phyloP scores from a whole-genome alignment of 2,888 invertebrate species.

The Harmothoe impar region DNA sequence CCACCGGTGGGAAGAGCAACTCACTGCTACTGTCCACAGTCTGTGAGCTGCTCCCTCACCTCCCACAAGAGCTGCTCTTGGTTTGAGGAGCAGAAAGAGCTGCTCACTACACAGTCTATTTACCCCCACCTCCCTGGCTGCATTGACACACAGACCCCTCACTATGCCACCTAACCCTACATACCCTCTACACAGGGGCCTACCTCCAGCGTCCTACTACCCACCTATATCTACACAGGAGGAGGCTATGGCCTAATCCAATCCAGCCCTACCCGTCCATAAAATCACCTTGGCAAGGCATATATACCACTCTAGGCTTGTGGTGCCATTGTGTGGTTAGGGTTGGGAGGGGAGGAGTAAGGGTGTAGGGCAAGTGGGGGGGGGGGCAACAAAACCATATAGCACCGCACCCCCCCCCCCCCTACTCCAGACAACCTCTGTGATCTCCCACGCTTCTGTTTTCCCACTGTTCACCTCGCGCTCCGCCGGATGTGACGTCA shows the following conservation, averaged over 20 bases:
- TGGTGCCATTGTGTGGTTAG: neutral
- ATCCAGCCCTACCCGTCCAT: neutral
- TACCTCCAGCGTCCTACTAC: neutral
- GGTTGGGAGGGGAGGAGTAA: neutral
- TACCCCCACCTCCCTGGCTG: neutral
- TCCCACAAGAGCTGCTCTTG: neutral
- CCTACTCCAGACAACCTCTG: neutral
- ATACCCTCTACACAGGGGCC: neutral
- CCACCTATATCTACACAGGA: neutral
- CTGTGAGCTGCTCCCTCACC: neutral
- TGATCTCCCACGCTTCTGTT: neutral
- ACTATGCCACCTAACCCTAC: neutral
- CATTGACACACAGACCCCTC: neutral
- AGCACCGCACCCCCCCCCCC: neutral
- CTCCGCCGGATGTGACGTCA: slow-evolving; percentile 27
- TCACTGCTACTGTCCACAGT: slow-evolving; percentile 1
- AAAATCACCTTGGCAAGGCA: neutral
- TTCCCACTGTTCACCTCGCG: neutral
- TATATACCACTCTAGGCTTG: neutral
- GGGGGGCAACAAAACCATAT: neutral
- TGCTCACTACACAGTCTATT: neutral
- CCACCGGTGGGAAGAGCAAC: neutral
- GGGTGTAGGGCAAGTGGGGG: no score
- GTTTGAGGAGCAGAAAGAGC: slow-evolving; percentile 11
- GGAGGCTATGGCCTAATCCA: neutral